Evolutionary conservation across 1,140 invertebrate genomes (phyloP), one percentile per base, ranked within the genome.

Genomic region (Psilanteris sp.): DNA sequence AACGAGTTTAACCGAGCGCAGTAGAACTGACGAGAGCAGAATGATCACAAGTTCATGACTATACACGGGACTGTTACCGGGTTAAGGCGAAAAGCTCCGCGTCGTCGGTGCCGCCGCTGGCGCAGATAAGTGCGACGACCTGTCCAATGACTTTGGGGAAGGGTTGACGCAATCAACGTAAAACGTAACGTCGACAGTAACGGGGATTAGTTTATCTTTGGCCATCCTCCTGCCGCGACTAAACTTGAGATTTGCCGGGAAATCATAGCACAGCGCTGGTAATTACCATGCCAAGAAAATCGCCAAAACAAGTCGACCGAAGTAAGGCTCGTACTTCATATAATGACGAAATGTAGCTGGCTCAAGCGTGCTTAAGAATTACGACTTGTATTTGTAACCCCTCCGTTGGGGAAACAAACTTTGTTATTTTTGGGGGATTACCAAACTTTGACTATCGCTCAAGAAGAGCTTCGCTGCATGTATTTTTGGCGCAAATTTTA

Each of bases 61-160:
- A 64, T 64, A 64, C 72, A 44, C 57, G 43, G 18, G 14, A 77
- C 73, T 74, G 77, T 79, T 74, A 71, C 72, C 46, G 48, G 41
- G 39, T 73, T 62, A 34, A 59, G 62, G 36, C 57, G 66, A 77
- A 77, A 71, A 64, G 57, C 72, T 54, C 32, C 46, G 55, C 29
- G 20, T 13, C 36, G 44, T 50, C 44, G 59, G 54, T 62, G 59
- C 46, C 39, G 34, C 61, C 70, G 14, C 52, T 22, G 34, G 54
- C 44, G 77, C 77, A 87, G 85, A 87, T 87, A 87, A 87, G 85
- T 87, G 84, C 85, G 85, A 86, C 85, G 86, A 86, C 84, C 86
- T 86, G 85, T 87, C 85, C 85, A 86, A 87, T 84, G 85, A 84
- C 81, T 68, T 62, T 55, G 46, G 66, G 77, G 62, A 85, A 85